Conservation (phyloP, 35 echinoderm and acorn worm genomes). For the Heliocidaris tuberculata region DNA sequence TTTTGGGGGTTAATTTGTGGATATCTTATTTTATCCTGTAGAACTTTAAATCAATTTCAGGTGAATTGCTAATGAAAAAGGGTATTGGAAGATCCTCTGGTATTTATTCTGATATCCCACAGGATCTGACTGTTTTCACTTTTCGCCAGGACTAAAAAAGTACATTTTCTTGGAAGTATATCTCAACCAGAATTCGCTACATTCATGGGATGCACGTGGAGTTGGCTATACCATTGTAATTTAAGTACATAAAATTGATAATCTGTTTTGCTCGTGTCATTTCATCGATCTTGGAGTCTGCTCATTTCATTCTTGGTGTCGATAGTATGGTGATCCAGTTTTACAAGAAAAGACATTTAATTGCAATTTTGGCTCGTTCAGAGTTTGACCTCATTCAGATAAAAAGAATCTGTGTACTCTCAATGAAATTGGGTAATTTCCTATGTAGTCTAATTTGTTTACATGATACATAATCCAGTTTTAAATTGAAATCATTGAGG, state of each 20-base stretch:
- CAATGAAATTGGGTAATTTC: neutral
- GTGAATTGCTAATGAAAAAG: neutral
- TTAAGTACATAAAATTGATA: neutral
- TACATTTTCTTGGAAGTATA: neutral
- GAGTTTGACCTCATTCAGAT: neutral
- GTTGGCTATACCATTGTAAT: neutral
- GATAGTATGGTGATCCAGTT: neutral
- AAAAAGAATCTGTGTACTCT: too few species aligned
- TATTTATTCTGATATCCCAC: too few species aligned
- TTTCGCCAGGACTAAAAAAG: neutral
- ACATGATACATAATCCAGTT: neutral
- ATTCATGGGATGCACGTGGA: neutral
- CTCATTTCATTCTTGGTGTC: neutral
- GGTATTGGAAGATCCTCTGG: neutral
- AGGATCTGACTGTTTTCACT: neutral
- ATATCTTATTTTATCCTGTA: neutral
- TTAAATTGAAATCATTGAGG: neutral
- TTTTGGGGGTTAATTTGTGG: slow-evolving; percentile 18
- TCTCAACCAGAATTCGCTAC: neutral
- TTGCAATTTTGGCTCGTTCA: neutral
- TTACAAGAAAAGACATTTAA: neutral
- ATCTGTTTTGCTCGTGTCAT: neutral
- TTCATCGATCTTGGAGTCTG: neutral
- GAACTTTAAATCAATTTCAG: neutral
- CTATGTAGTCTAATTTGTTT: neutral